Percentiles rank a stretch among this genome's conserved stretches.
Evolutionary conservation across 2,888 invertebrate genomes (phyloP).

Genomic region (Furcula furcula): DNA sequence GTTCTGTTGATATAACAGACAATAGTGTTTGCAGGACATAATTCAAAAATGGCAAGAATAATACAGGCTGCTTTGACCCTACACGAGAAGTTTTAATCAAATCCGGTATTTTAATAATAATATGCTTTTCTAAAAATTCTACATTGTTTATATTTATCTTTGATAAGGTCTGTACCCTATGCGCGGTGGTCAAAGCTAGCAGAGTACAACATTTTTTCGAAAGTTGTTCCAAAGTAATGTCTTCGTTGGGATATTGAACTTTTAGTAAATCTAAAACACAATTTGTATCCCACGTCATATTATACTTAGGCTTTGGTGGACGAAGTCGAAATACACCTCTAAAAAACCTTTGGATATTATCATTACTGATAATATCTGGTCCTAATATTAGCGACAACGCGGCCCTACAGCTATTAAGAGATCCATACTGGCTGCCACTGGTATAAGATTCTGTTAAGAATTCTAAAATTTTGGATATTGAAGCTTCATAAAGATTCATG

Average conservation of each 20-base stretch:
- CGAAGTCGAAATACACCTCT: constrained; percentile 9
- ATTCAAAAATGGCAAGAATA: too few relatives aligned
- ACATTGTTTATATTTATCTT: not conserved
- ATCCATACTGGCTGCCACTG: constrained; percentile 7
- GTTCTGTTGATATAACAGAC: too few relatives aligned
- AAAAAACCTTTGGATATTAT: constrained; percentile 2
- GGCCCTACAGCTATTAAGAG: constrained; percentile 4
- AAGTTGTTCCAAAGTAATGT: not conserved
- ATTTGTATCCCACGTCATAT: constrained; percentile 7
- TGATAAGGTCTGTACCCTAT: not conserved
- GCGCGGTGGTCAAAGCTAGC: not conserved
- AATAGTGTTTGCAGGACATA: too few relatives aligned
- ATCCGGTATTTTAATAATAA: too few relatives aligned
- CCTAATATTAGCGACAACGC: not conserved
- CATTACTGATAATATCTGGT: not conserved
- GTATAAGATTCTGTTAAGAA: constrained; percentile 7
- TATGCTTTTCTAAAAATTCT: not conserved
- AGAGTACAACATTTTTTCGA: not conserved
- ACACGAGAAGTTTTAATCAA: too few relatives aligned
- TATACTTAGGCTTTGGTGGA: constrained; percentile 9
- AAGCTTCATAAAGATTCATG: constrained; percentile 2
- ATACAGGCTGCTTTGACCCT: too few relatives aligned
- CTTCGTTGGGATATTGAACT: not conserved
- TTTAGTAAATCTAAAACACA: constrained; percentile 4
- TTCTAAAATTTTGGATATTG: constrained; percentile 2